Evolutionary conservation across 2,888 invertebrate species (phyloP).

Genomic region (Hemithea aestivaria): DNA sequence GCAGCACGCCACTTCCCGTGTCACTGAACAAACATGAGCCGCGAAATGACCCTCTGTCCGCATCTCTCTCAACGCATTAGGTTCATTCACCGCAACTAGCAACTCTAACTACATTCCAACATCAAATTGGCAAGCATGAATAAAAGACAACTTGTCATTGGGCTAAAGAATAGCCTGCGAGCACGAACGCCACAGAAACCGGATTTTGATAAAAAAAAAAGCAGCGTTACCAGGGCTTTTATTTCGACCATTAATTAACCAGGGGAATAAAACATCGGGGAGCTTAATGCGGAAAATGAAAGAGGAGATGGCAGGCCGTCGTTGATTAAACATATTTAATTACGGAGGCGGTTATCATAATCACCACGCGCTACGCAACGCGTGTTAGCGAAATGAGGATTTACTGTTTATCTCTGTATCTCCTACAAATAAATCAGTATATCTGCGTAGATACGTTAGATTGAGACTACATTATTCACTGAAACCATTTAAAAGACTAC

Average conservation of each 20-base stretch:
- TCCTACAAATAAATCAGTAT: no score
- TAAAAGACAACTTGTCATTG: constrained; percentile 33
- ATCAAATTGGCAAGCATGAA: constrained; percentile 39
- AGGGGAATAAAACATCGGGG: constrained; percentile 22
- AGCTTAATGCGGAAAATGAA: constrained; percentile 20
- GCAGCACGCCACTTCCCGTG: constrained; percentile 56
- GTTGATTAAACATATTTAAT: constrained; percentile 26
- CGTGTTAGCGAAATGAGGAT: no score
- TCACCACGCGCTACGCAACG: background rate
- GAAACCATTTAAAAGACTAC: no score
- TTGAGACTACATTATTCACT: no score
- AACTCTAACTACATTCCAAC: constrained; percentile 22
- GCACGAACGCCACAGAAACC: constrained; percentile 25
- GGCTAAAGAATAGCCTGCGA: constrained; percentile 35
- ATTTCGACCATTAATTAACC: constrained; percentile 22
- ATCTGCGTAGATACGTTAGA: no score
- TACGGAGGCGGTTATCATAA: constrained; percentile 18
- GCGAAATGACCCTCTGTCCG: constrained; percentile 20
- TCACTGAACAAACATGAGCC: constrained; percentile 22
- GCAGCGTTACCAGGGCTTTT: constrained; percentile 14
- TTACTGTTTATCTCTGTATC: no score
- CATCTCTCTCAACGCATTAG: constrained; percentile 27
- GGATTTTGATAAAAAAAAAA: constrained; percentile 20
- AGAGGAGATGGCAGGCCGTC: constrained; percentile 15
- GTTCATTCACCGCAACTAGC: constrained; percentile 43